These are phyloP conservation scores for Benitochromis conjunctus DNA, from an alignment of 2,113 vertebrate species.

Conservation along the genomic window DNA sequence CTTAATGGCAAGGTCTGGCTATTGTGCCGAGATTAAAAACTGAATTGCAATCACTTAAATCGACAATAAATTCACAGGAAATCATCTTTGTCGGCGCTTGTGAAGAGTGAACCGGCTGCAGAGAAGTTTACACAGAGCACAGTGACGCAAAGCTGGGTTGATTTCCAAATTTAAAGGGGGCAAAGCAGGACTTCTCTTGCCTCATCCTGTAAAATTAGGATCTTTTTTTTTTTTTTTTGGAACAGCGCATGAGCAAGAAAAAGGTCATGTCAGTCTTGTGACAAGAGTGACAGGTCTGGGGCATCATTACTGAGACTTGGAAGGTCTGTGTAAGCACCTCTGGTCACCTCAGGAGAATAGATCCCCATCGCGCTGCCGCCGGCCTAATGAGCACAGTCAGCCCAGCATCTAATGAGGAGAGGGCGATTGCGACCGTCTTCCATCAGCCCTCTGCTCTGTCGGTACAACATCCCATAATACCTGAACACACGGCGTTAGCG, in stretches of 20 bases:
- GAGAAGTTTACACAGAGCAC: neutral
- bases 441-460: slow-evolving; percentile 41
- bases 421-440: slow-evolving; percentile 41
- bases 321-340: slow-evolving; percentile 62
- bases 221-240: neutral
- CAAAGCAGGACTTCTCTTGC: slow-evolving; percentile 2
- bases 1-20: slow-evolving; percentile 55
- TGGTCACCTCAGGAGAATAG: slow-evolving; percentile 64
- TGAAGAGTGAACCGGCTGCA: neutral
- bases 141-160: neutral
- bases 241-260: slow-evolving; percentile 15
- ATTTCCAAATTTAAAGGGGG: neutral
- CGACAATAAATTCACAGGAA: neutral
- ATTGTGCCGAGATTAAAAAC: slow-evolving; percentile 52
- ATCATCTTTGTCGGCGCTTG: neutral
- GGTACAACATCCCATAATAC: slow-evolving; percentile 47
- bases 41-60: slow-evolving; percentile 24
- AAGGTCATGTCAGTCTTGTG: slow-evolving; percentile 61
- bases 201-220: slow-evolving; percentile 22
- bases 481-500: slow-evolving; percentile 7
- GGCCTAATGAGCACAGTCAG: slow-evolving; percentile 62
- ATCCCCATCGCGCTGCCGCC: slow-evolving; percentile 29
- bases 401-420: slow-evolving; percentile 54
- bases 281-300: slow-evolving; percentile 53
- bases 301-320: slow-evolving; percentile 64